Evolutionary conservation across 1,140 invertebrate species (phyloP).

Genomic region (Tigriopus japonicus): DNA sequence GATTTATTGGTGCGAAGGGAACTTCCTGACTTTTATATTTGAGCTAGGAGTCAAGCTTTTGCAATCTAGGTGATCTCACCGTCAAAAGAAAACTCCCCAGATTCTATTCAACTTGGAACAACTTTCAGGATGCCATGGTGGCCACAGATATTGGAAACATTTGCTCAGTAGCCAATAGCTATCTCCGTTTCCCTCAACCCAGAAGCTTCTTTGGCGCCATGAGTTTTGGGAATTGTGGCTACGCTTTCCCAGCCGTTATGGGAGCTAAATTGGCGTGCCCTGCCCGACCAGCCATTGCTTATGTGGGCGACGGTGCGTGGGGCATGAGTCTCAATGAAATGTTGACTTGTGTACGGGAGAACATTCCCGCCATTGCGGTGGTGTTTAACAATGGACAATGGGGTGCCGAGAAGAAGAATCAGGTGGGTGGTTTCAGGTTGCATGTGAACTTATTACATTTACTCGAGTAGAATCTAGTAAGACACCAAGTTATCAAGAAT

Average conservation of each 20-base stretch:
- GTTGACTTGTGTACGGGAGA: conserved; percentile 13
- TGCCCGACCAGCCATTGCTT: conserved; percentile 3
- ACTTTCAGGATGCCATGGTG: conserved; percentile 4
- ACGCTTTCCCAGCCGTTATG: conserved; percentile 6
- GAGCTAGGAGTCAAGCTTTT: too few species aligned
- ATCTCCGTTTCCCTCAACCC: neutral
- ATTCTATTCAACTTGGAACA: too few species aligned
- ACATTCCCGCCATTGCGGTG: conserved; percentile 13
- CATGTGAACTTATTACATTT: too few species aligned
- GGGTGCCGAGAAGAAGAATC: conserved; percentile 16
- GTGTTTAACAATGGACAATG: conserved; percentile 14
- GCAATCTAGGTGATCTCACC: too few species aligned
- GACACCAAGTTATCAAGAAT: too few species aligned
- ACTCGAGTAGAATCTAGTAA: too few species aligned
- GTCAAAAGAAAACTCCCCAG: too few species aligned
- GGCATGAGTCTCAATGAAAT: conserved; percentile 15
- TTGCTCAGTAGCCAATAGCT: conserved; percentile 10
- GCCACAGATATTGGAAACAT: conserved; percentile 11
- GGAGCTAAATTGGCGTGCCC: conserved; percentile 7
- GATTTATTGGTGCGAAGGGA: too few species aligned
- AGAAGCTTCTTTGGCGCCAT: conserved; percentile 4
- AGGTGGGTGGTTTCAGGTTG: neutral
- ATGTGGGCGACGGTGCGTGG: conserved; percentile 14
- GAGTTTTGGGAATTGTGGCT: conserved; percentile 11
- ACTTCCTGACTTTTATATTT: too few species aligned